Conservation (phyloP, 2,797 vertebrate species). For the Acanthopagrus latus region DNA sequence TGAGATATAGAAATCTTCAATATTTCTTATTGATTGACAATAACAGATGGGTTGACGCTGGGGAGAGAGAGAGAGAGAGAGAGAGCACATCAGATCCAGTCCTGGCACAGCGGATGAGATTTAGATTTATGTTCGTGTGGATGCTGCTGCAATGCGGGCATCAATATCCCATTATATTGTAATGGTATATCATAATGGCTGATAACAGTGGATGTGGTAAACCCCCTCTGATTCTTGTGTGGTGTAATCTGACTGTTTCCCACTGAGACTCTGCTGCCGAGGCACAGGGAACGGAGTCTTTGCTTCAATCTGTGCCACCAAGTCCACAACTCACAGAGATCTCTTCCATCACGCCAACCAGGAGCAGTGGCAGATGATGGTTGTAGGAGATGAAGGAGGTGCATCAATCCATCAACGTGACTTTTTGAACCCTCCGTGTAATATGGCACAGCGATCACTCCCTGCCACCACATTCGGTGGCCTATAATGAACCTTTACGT, state of each 20-base stretch:
- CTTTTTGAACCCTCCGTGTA: conserved; percentile 46
- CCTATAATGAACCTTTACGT: conserved; percentile 42
- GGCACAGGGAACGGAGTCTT: conserved; percentile 20
- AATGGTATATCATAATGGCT: conserved; percentile 54
- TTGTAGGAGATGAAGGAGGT: conserved; percentile 51
- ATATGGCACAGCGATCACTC: conserved; percentile 19
- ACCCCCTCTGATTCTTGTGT: conserved; percentile 26
- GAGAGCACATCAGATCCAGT: not conserved
- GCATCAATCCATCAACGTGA: conserved; percentile 48
- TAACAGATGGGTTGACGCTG: conserved; percentile 7
- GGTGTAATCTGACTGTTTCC: conserved; percentile 36
- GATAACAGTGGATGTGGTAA: conserved; percentile 33
- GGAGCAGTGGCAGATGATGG: conserved; percentile 51
- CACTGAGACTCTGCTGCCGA: conserved; percentile 38
- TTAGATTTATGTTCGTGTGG: conserved; percentile 57
- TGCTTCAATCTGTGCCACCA: conserved; percentile 35
- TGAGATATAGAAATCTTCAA: conserved; percentile 19
- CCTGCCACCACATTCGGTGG: conserved; percentile 33
- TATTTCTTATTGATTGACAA: conserved; percentile 12
- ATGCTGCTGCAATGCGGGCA: conserved; percentile 50
- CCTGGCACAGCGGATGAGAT: conserved; percentile 31
- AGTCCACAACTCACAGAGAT: conserved; percentile 22
- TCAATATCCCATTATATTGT: conserved; percentile 66
- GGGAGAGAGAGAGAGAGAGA: conserved; percentile 18
- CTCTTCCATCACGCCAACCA: conserved; percentile 45